Conservation (phyloP, 2,888 invertebrate species). For the Tromatobia lineatoria region DNA sequence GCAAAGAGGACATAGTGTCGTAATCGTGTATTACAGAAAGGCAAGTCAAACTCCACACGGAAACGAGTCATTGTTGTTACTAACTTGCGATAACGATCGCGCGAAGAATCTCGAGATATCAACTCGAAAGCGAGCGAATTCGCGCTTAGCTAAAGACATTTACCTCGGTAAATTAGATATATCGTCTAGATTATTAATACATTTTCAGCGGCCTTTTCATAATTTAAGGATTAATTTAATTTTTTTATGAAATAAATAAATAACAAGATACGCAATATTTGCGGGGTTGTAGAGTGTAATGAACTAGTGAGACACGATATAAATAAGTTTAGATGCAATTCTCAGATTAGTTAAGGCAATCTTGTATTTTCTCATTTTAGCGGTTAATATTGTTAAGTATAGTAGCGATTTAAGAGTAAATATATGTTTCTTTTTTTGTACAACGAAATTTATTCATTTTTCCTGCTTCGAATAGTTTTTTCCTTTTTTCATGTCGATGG, state of each 20-base stretch:
- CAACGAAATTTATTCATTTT: not conserved
- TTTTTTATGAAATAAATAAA: not conserved
- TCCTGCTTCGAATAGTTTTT: not conserved
- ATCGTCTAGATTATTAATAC: not conserved
- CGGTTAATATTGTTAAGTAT: not conserved
- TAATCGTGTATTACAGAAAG: conserved; percentile 7
- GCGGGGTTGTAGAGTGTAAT: conserved; percentile 7
- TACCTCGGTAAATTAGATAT: not conserved
- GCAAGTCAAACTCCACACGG: conserved; percentile 1
- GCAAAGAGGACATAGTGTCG: conserved; percentile 23
- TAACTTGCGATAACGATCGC: not conserved
- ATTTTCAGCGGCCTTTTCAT: not conserved
- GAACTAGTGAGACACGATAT: conserved; percentile 19
- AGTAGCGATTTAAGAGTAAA: not conserved
- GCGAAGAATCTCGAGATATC: not conserved
- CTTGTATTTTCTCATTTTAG: conserved; percentile 13
- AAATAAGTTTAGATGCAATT: conserved; percentile 21
- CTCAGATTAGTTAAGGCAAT: conserved; percentile 11
- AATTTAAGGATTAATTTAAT: not conserved
- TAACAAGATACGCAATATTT: conserved; percentile 1
- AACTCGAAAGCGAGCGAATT: not conserved
- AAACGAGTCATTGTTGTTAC: conserved; percentile 3
- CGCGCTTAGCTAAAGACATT: not conserved
- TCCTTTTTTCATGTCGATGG: not conserved
- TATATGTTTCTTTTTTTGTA: not conserved